phyloP scores from a whole-genome alignment of 2,113 vertebrate species.

The Dicerorhinus sumatrensis region DNA sequence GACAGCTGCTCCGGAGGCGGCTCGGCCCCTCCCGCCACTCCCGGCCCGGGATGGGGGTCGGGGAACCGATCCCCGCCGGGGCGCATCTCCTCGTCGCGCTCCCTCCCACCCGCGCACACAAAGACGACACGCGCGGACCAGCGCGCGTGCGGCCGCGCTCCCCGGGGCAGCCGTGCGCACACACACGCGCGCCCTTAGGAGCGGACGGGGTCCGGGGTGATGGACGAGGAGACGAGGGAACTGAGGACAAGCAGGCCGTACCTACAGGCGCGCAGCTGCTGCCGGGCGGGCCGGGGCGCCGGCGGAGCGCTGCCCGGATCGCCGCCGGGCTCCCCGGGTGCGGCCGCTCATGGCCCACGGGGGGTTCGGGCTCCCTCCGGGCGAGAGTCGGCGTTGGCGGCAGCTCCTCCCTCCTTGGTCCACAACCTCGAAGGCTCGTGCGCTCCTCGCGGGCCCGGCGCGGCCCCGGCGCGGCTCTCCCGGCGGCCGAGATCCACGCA shows the following conservation, averaged over 20 bases:
- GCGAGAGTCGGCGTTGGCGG: not conserved
- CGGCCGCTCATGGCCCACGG: slow-evolving; percentile 61
- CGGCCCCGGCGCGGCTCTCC: slow-evolving; percentile 31
- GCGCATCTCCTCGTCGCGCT: slow-evolving; percentile 52
- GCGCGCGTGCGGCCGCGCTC: slow-evolving; percentile 62
- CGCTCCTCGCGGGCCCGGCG: slow-evolving; percentile 20
- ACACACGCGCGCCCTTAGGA: slow-evolving; percentile 3
- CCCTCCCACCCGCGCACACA: slow-evolving; percentile 78
- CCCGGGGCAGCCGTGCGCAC: slow-evolving; percentile 53
- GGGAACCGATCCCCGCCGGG: not conserved
- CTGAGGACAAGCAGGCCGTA: slow-evolving; percentile 69
- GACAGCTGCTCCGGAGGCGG: slow-evolving; percentile 58
- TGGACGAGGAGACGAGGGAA: not conserved
- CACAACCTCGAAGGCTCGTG: slow-evolving; percentile 46
- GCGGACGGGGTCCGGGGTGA: not conserved
- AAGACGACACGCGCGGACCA: slow-evolving; percentile 74
- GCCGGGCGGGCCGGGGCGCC: slow-evolving; percentile 68
- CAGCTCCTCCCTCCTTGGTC: slow-evolving; percentile 31
- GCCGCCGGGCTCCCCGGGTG: slow-evolving; percentile 65
- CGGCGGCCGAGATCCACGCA: slow-evolving; percentile 38
- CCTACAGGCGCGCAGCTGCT: slow-evolving; percentile 79
- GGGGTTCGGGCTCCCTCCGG: not conserved
- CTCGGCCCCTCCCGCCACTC: not conserved
- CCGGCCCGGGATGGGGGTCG: not conserved
- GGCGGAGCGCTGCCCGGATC: slow-evolving; percentile 65